A percentile compares a stretch with the other conserved stretches of the same genome.
These are phyloP conservation scores for Oxystoma pomonae DNA, from an alignment of 2,888 invertebrate species.

Conservation along the genomic window DNA sequence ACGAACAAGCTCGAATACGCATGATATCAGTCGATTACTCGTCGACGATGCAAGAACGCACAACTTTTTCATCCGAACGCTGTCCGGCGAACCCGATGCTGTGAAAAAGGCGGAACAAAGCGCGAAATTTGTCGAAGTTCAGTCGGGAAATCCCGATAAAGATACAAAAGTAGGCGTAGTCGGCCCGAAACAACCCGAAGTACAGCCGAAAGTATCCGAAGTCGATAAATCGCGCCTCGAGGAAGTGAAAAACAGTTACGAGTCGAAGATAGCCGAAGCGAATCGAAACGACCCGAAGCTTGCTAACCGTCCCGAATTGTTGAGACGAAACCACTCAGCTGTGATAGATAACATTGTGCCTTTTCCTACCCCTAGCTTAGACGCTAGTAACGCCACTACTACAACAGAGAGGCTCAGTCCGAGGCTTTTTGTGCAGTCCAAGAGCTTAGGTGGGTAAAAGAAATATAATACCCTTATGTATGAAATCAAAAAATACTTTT, in stretches of 20 bases:
- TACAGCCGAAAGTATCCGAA: not conserved
- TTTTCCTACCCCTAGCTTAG: constrained; percentile 34
- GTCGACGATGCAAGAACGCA: constrained; percentile 21
- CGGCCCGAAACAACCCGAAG: not conserved
- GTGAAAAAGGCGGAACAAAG: not conserved
- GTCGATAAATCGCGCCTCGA: not conserved
- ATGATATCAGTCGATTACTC: constrained; percentile 25
- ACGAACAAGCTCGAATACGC: constrained; percentile 15
- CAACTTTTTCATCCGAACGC: constrained; percentile 16
- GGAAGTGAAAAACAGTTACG: no score
- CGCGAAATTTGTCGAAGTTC: not conserved
- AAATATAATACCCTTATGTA: no score
- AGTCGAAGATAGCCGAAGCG: constrained; percentile 10
- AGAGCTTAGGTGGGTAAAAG: constrained; percentile 41
- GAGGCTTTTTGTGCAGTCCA: constrained; percentile 41
- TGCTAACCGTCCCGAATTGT: constrained; percentile 36
- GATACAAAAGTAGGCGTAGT: not conserved
- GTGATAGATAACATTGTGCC: constrained; percentile 44
- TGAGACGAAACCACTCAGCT: constrained; percentile 32
- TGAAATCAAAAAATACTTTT: no score
- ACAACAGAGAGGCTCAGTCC: constrained; percentile 20
- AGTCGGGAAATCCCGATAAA: not conserved
- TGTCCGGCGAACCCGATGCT: not conserved
- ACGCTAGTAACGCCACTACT: constrained; percentile 29
- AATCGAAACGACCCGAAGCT: constrained; percentile 12